These are phyloP conservation scores for Jordanella pulchra DNA, from an alignment of 2,797 vertebrate genomes.

Conservation along the genomic window DNA sequence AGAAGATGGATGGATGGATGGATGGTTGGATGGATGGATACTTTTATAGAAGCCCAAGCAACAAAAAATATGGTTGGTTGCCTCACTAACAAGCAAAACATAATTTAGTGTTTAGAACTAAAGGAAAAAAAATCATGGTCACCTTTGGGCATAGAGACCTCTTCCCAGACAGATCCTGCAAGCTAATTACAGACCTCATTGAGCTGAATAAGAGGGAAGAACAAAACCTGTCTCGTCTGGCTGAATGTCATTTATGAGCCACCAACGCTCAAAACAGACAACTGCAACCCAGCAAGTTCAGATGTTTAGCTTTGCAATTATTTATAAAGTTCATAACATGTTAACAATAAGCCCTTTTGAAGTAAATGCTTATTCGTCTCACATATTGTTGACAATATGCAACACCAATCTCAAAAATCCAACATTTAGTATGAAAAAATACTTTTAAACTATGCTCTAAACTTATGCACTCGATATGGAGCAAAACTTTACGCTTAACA, in stretches of 20 bases:
- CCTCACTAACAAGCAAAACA: slow-evolving; percentile 31
- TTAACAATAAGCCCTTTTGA: slow-evolving; percentile 18
- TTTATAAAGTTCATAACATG: slow-evolving; percentile 48
- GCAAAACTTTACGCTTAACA: neutral
- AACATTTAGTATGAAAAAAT: neutral
- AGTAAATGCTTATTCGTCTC: neutral
- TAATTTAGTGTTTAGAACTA: slow-evolving; percentile 56
- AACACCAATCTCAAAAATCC: neutral
- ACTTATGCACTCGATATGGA: neutral
- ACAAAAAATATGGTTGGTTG: slow-evolving; percentile 45
- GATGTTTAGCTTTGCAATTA: slow-evolving; percentile 22
- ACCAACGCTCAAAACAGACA: slow-evolving; percentile 21
- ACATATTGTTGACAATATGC: neutral
- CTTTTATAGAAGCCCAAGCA: slow-evolving; percentile 8
- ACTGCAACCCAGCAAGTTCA: slow-evolving; percentile 20
- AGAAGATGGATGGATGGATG: no score
- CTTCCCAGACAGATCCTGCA: slow-evolving; percentile 52
- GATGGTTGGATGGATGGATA: no score
- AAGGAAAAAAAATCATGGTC: slow-evolving; percentile 58
- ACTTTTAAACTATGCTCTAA: neutral
- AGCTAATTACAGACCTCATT: slow-evolving; percentile 59
- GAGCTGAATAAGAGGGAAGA: slow-evolving; percentile 54
- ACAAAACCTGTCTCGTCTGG: slow-evolving; percentile 61
- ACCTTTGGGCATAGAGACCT: slow-evolving; percentile 56
- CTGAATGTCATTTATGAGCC: slow-evolving; percentile 44